phyloP scores from a whole-genome alignment of 64 coral and sea anemone species.

The Montipora cactus region DNA sequence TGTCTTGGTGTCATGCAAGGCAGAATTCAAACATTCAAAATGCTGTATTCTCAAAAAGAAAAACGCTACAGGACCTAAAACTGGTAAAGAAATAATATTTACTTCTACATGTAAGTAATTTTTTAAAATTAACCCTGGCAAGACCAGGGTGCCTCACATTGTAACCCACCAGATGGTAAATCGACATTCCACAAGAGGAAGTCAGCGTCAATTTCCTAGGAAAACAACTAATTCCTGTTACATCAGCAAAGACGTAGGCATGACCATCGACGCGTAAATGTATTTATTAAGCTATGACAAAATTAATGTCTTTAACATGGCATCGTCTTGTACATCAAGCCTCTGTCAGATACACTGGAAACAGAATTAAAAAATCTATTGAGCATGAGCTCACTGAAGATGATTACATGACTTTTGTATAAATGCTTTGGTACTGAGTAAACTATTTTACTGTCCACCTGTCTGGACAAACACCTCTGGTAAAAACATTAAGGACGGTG shows the following conservation, averaged over 20 bases:
- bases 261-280: not conserved
- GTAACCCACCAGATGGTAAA: not conserved
- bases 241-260: not conserved
- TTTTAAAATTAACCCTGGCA: not conserved
- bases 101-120: too few relatives aligned
- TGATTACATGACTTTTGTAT: too few relatives aligned
- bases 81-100: too few relatives aligned
- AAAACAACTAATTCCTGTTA: not conserved
- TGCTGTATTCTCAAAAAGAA: too few relatives aligned
- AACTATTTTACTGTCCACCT: not conserved
- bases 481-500: too few relatives aligned
- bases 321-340: not conserved
- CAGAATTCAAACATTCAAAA: too few relatives aligned
- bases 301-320: not conserved
- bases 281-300: not conserved
- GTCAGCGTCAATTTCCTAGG: not conserved
- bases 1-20: too few relatives aligned
- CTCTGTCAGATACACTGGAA: not conserved
- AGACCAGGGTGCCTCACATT: not conserved
- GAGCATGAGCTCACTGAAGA: not conserved
- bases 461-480: not conserved
- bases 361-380: not conserved
- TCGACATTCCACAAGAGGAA: not conserved
- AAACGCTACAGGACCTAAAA: too few relatives aligned
- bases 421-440: not conserved